phyloP scores from a whole-genome alignment of 2,113 vertebrate genomes.

The Megalops atlanticus region DNA sequence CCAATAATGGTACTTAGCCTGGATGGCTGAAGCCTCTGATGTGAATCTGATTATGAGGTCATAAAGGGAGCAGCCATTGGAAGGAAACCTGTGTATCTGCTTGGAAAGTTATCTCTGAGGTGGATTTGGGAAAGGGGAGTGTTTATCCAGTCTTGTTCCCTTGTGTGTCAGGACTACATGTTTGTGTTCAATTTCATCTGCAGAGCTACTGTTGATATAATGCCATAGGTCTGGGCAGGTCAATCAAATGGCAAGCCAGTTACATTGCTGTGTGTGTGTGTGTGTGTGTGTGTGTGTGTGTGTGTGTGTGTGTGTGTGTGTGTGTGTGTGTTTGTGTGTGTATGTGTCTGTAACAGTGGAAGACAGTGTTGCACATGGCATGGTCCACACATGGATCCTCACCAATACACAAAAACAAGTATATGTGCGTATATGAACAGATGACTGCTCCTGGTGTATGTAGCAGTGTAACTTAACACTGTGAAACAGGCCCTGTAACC shows the following conservation, averaged over 20 bases:
- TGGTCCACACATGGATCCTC: too few species aligned
- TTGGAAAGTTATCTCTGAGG: not conserved
- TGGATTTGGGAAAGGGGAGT: not conserved
- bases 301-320: not conserved
- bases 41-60: constrained; percentile 32
- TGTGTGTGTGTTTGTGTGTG: not conserved
- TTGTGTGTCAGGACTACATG: not conserved
- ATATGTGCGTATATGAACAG: too few species aligned
- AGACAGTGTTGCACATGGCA: too few species aligned
- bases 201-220: not conserved
- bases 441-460: too few species aligned
- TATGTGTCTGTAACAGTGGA: too few species aligned
- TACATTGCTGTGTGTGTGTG: not conserved
- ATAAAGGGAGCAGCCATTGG: constrained; percentile 5
- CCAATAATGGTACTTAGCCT: constrained; percentile 31
- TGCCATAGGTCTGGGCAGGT: not conserved
- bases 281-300: not conserved
- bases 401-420: too few species aligned
- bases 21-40: constrained; percentile 10
- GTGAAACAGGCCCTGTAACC: too few species aligned
- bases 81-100: constrained; percentile 20
- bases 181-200: not conserved
- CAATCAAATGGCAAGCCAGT: not conserved
- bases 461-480: too few species aligned
- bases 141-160: not conserved